Base-by-base conservation (phyloP, 2,888 invertebrate species). In the Congeria kusceri region DNA sequence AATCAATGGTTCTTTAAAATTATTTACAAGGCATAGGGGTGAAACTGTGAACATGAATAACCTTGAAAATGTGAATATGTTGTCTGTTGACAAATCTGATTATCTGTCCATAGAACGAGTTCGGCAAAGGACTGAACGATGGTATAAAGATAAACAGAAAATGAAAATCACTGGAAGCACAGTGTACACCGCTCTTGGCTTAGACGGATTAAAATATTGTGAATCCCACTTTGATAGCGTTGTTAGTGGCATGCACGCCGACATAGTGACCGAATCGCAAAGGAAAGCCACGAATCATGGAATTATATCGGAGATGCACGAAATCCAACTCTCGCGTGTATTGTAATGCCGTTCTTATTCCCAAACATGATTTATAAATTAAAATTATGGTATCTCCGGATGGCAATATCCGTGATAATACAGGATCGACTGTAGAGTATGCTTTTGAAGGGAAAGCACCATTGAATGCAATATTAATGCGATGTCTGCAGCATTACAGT, bases 401-500 rank as follows among this genome's bases (percentile, higher is more conserved):
- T 32, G 68, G 68, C 32, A 68, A 44, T 27, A 5, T 68, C 15
- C 29, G 59, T 23, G 23, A 20, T 27, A 15, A 15, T 11, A 27
- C 57, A 15, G 46, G 18, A 3, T n/a, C 3, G 13, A 11, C 3
- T 20, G 58, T 58, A 27, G 15, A 5, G 7, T 68, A 32, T 58
- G 68, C 68, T 7, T 68, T 68, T 46, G 68, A 68, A 46, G 58
- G 58, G 25, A 68, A 68, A 25, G 59, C 68, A 5, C 68, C 58
- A 9, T 15, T 20, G 49, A 27, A 32, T 44, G 58, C 32, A 1
- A 68, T 44, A 20, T 9, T 15, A 7, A 27, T n/a, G 23, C 29
- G 11, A 18, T 32, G 39, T 15, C 47, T 20, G 7, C 18, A 57
- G 39, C 68, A 68, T n/a, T 58, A 68, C 57, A 15, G 18, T 15